phyloP scores from a whole-genome alignment of 2,888 invertebrate species.

The Subacronicta megacephala region DNA sequence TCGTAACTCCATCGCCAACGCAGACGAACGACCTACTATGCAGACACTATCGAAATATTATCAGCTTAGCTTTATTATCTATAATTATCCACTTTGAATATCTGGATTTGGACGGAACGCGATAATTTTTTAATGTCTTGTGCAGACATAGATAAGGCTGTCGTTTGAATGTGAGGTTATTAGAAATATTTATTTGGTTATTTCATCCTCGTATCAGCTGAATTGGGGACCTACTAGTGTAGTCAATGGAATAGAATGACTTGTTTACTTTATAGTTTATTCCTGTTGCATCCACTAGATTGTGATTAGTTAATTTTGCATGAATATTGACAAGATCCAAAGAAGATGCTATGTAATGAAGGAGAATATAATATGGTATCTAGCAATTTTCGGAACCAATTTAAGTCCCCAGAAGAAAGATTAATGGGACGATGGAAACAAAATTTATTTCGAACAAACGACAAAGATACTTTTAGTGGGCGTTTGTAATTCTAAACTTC shows the following conservation, averaged over 20 bases:
- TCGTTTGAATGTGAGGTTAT: no score
- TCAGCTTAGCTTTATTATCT: slow-evolving; percentile 1
- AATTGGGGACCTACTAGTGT: no score
- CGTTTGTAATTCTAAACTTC: background rate
- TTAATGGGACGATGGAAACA: background rate
- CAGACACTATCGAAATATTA: background rate
- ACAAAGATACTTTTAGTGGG: background rate
- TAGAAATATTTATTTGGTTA: no score
- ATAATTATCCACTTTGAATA: background rate
- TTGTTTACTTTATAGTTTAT: no score
- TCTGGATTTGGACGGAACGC: no score
- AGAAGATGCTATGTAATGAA: background rate
- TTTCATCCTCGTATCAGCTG: no score
- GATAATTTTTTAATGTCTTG: background rate
- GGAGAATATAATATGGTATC: background rate
- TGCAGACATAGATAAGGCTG: no score
- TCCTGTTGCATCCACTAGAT: no score
- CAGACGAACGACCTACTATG: background rate
- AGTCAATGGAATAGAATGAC: no score
- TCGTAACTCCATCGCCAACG: slow-evolving; percentile 11
- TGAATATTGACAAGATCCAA: no score
- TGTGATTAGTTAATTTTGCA: no score
- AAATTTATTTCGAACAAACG: slow-evolving; percentile 1
- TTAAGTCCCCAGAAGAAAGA: background rate
- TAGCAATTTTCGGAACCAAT: background rate